These are phyloP conservation scores for Bufo gargarizans DNA, from an alignment of 2,113 vertebrate genomes.

Conservation along the genomic window DNA sequence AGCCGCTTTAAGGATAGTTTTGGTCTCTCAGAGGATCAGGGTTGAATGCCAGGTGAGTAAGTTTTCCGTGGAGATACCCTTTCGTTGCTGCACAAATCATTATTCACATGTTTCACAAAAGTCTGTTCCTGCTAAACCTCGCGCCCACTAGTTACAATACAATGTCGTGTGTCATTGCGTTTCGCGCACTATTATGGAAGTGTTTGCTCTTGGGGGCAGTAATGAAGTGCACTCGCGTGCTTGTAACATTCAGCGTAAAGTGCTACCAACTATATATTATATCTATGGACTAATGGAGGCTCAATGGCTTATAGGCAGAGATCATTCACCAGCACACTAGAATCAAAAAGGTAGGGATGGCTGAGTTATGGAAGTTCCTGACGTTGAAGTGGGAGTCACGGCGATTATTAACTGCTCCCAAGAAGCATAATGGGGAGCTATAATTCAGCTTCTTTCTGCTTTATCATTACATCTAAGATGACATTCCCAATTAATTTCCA, in stretches of 20 bases:
- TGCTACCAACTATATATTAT: slow-evolving; percentile 52
- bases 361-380: slow-evolving; percentile 55
- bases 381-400: slow-evolving; percentile 54
- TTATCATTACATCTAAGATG: slow-evolving; percentile 59
- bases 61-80: neutral
- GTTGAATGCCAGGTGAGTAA: no score
- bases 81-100: neutral
- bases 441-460: slow-evolving; percentile 58
- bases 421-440: slow-evolving; percentile 57
- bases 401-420: slow-evolving; percentile 57
- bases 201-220: slow-evolving; percentile 36
- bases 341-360: slow-evolving; percentile 53
- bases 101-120: neutral
- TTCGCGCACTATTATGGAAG: neutral
- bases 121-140: neutral
- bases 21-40: no score
- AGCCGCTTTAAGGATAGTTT: no score
- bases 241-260: slow-evolving; percentile 49
- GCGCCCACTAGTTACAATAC: neutral
- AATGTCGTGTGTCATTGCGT: slow-evolving; percentile 13
- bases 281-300: slow-evolving; percentile 46
- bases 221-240: slow-evolving; percentile 41
- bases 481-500: slow-evolving; percentile 60
- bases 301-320: slow-evolving; percentile 57
- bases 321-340: slow-evolving; percentile 46